Conservation (phyloP, 2,888 invertebrate species). For the Adineta ricciae region DNA sequence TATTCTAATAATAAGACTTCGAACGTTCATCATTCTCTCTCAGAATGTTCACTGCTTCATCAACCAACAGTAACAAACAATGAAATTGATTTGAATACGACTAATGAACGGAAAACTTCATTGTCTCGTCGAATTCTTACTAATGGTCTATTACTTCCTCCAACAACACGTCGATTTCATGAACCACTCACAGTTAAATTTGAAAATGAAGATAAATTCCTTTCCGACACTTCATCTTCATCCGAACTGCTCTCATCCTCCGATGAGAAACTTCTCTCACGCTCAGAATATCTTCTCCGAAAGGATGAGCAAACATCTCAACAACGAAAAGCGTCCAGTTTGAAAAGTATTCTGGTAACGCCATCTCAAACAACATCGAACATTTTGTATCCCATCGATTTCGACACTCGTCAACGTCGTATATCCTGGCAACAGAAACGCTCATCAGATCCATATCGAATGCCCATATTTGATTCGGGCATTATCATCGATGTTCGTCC, state of each 20-base stretch:
- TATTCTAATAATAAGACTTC: not conserved
- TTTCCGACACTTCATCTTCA: not conserved
- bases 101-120: not conserved
- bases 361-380: not conserved
- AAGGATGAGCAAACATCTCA: not conserved
- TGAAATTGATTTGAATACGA: too few relatives aligned
- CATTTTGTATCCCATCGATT: conserved; percentile 4
- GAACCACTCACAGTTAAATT: not conserved
- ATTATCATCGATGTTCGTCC: not conserved
- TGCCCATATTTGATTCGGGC: not conserved
- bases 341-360: not conserved
- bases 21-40: not conserved
- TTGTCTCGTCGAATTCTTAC: not conserved
- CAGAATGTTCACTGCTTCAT: not conserved
- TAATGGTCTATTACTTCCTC: not conserved
- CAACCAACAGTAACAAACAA: not conserved
- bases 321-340: conserved; percentile 1
- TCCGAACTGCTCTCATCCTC: not conserved
- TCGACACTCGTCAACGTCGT: not conserved
- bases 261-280: not conserved
- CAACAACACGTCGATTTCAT: not conserved
- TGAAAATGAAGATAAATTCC: not conserved
- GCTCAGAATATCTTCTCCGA: not conserved
- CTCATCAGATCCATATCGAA: not conserved
- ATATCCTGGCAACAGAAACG: not conserved